Percentiles rank a stretch among this genome's conserved stretches.
phyloP scores from a whole-genome alignment of 35 echinoderm and acorn worm genomes.

The Ophioderma brevispina region DNA sequence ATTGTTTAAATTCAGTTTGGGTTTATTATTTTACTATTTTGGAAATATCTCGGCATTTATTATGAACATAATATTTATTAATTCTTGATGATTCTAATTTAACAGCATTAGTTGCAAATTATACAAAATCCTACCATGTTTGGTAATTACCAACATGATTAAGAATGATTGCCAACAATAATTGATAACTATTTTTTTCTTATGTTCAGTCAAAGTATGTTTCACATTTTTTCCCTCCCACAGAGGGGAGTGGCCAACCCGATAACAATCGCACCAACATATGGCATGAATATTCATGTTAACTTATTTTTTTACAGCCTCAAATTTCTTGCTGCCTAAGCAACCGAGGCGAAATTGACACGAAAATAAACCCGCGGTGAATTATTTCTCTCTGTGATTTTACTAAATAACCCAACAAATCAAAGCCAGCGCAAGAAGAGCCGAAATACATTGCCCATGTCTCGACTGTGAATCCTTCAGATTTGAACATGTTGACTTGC shows the following conservation, averaged over 20 bases:
- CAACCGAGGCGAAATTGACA: background rate
- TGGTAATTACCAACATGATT: too few species aligned
- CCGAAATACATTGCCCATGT: background rate
- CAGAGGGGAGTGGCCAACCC: background rate
- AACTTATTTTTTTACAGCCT: background rate
- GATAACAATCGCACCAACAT: background rate
- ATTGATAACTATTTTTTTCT: too few species aligned
- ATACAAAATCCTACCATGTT: too few species aligned
- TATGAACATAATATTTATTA: too few species aligned
- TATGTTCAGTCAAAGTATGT: background rate
- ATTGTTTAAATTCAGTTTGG: too few species aligned
- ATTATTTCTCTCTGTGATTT: background rate
- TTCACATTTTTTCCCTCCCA: background rate
- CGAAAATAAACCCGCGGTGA: background rate
- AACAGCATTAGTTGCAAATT: too few species aligned
- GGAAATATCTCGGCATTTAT: too few species aligned
- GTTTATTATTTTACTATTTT: too few species aligned
- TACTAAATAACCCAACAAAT: background rate
- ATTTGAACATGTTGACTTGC: background rate
- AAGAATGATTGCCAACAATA: too few species aligned
- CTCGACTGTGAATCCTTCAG: background rate
- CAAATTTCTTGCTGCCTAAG: background rate
- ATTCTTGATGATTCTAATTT: too few species aligned
- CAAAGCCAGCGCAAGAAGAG: background rate
- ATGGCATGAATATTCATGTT: background rate